Conservation (phyloP, 1,140 invertebrate genomes). For the Zaprionus kolodkinae region DNA sequence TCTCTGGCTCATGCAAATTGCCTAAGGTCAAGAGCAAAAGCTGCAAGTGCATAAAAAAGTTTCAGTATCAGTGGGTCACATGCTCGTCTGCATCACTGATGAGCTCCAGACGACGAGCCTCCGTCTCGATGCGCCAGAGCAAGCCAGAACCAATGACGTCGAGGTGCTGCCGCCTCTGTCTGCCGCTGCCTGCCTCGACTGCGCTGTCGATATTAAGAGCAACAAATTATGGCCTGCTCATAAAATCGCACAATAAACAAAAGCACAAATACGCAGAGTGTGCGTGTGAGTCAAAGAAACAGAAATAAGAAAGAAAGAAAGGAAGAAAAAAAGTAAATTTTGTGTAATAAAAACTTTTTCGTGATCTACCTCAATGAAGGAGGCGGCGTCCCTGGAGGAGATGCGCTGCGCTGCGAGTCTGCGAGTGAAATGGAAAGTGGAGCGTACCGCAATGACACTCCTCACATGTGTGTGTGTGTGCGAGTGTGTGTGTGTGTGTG, state of each 20-base stretch:
- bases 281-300: constrained; percentile 38
- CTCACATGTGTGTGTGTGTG: not conserved
- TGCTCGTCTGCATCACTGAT: constrained; percentile 82
- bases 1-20: constrained; percentile 63
- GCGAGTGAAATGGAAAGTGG: constrained; percentile 68
- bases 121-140: constrained; percentile 15
- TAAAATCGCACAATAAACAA: constrained; percentile 81
- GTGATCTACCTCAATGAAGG: constrained; percentile 78
- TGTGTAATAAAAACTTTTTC: constrained; percentile 78
- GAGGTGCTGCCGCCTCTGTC: constrained; percentile 30
- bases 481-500: constrained; percentile 26
- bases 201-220: constrained; percentile 73
- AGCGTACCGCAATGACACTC: constrained; percentile 40
- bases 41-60: constrained; percentile 35
- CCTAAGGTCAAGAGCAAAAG: constrained; percentile 76
- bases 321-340: constrained; percentile 53
- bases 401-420: constrained; percentile 12
- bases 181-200: constrained; percentile 33
- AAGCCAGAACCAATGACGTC: constrained; percentile 11
- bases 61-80: constrained; percentile 74
- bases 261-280: constrained; percentile 26
- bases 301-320: not conserved
- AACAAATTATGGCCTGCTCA: constrained; percentile 79
- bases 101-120: constrained; percentile 53
- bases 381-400: constrained; percentile 39